Conservation (phyloP, 2,113 vertebrate species). For the Genyomyrus donnyi region DNA sequence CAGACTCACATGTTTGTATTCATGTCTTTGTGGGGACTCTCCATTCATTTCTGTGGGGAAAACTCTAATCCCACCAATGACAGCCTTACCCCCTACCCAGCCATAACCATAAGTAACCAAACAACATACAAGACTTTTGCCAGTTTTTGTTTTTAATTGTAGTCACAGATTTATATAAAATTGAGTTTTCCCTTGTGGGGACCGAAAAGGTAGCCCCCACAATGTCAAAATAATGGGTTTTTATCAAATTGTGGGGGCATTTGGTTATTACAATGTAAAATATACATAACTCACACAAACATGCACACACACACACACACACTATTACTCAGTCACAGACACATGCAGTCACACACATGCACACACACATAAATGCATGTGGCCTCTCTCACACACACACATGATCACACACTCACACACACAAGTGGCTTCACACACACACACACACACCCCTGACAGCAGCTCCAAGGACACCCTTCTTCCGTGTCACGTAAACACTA, state of each 20-base stretch:
- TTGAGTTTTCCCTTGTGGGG: not conserved
- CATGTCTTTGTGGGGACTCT: not conserved
- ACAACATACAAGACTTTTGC: not conserved
- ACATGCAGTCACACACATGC: not conserved
- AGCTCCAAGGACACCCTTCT: slow-evolving; percentile 60
- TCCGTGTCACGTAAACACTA: slow-evolving; percentile 59
- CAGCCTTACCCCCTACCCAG: not conserved
- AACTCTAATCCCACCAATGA: not conserved
- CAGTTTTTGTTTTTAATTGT: not conserved
- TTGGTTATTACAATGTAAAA: not conserved
- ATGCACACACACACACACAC: not conserved
- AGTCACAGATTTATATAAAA: not conserved
- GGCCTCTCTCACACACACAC: not conserved
- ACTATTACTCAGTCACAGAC: not conserved
- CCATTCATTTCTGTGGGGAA: not conserved
- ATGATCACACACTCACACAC: not conserved
- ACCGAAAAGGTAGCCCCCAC: not conserved
- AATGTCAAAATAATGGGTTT: not conserved
- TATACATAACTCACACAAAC: not conserved
- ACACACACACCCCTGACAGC: slow-evolving; percentile 34
- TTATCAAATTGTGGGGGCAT: not conserved
- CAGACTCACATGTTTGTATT: slow-evolving; percentile 23
- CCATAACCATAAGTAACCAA: not conserved
- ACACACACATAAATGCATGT: no score
- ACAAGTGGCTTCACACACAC: slow-evolving; percentile 21